Percentiles rank a stretch among this genome's conserved stretches.
Conservation (phyloP, 2,888 invertebrate genomes). For the Callinectes sapidus region DNA sequence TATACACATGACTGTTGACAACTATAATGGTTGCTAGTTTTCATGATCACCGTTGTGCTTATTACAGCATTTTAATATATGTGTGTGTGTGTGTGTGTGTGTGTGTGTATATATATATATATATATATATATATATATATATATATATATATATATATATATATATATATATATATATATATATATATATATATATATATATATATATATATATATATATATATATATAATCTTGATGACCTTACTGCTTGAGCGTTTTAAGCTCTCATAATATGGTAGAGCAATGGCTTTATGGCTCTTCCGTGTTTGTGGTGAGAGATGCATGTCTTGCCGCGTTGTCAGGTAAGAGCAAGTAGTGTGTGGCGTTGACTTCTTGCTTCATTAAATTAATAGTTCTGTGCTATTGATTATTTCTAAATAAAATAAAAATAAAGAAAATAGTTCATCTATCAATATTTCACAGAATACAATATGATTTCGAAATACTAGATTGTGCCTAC, state of each 20-base stretch:
- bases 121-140: constrained; percentile 14
- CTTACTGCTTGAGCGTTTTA: neutral
- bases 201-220: too few species aligned
- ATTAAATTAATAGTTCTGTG: neutral
- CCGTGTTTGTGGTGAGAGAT: neutral
- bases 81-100: neutral
- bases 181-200: too few species aligned
- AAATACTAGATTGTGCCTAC: neutral
- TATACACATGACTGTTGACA: neutral
- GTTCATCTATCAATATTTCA: neutral
- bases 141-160: neutral
- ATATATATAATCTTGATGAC: neutral
- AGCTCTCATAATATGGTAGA: neutral
- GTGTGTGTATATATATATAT: constrained; percentile 25
- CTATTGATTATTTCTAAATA: neutral
- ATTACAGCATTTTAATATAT: neutral
- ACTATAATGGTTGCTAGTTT: neutral
- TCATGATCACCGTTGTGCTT: neutral
- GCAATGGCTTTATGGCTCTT: neutral
- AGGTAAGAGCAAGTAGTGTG: neutral
- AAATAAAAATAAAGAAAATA: neutral
- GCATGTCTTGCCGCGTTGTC: neutral
- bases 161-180: neutral
- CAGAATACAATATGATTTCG: neutral
- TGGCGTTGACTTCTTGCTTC: neutral